Percentiles rank a stretch among this genome's conserved stretches.
phyloP scores from a whole-genome alignment of 2,113 vertebrate species.

The Leptocoma aspasia region DNA sequence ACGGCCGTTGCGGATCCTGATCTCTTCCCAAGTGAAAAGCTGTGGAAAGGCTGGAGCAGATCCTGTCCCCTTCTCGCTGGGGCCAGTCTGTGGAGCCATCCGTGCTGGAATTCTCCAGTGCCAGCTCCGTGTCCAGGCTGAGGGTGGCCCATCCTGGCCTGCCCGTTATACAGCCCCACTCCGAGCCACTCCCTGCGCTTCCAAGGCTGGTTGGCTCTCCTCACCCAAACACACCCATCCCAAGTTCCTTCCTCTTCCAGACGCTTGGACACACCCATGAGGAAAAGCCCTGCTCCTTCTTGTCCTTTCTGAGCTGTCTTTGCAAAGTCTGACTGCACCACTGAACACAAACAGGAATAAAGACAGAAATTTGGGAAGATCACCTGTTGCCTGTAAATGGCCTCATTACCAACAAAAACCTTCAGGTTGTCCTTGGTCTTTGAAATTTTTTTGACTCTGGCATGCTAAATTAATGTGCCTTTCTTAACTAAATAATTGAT shows the following conservation, averaged over 20 bases:
- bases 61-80: background rate
- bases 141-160: background rate
- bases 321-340: background rate
- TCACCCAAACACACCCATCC: background rate
- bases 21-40: constrained; percentile 59
- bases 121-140: background rate
- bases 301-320: background rate
- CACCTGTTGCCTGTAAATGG: rapidly evolving
- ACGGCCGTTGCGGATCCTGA: background rate
- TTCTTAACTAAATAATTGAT: background rate
- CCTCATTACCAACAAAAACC: background rate
- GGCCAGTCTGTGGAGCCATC: constrained; percentile 50
- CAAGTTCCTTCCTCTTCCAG: background rate
- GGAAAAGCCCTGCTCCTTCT: background rate
- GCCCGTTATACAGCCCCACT: background rate
- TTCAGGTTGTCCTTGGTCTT: background rate
- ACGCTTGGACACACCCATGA: background rate
- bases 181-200: background rate
- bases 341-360: background rate
- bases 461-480: background rate
- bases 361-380: background rate
- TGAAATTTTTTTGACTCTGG: background rate
- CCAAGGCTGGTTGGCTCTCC: background rate
- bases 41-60: background rate
- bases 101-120: rapidly evolving